These are phyloP conservation scores for Catamblyrhynchus diadema DNA, from an alignment of 2,797 vertebrate genomes.

Conservation along the genomic window DNA sequence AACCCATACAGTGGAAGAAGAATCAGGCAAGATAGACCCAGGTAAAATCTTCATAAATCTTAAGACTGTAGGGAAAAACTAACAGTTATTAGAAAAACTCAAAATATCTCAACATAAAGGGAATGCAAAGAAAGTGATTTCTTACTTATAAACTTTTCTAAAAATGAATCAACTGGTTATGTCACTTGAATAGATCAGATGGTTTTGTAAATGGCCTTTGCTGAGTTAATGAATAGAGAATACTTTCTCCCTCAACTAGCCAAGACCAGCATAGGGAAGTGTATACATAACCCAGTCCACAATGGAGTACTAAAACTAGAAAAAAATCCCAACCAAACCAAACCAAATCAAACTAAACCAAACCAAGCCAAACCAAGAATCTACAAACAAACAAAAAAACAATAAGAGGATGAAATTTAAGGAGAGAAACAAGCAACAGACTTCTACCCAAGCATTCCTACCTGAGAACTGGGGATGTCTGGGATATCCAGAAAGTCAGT, in stretches of 20 bases:
- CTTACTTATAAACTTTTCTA: not conserved
- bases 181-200: not conserved
- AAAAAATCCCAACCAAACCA: not conserved
- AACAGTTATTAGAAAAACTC: not conserved
- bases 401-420: not conserved
- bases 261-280: not conserved
- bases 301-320: not conserved
- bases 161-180: not conserved
- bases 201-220: not conserved
- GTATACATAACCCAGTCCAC: fast-evolving
- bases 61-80: not conserved
- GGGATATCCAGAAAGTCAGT: fast-evolving
- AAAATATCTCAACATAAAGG: not conserved
- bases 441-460: not conserved
- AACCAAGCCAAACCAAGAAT: not conserved
- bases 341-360: no score
- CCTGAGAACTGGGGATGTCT: not conserved
- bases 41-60: not conserved
- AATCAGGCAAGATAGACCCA: not conserved
- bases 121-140: fast-evolving
- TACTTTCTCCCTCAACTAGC: not conserved
- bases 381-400: not conserved
- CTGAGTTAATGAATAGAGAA: not conserved
- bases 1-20: not conserved
- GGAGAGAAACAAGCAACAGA: not conserved